Percentiles rank a stretch among this genome's conserved stretches.
Conservation (phyloP, 2,113 vertebrate genomes). For the Hippocampus comes region DNA sequence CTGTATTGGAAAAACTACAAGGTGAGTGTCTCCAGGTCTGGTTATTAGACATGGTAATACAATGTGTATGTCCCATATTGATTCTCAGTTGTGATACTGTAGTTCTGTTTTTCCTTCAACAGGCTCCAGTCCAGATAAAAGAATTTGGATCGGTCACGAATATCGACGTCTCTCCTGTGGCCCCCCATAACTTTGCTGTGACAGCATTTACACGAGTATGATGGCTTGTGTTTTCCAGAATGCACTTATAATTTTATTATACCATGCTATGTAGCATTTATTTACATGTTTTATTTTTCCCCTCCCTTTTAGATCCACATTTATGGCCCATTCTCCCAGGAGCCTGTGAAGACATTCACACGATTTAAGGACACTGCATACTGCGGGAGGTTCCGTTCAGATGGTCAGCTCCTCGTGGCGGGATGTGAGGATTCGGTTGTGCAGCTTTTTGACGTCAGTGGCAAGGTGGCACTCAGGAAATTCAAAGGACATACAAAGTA, state of each 20-base stretch:
- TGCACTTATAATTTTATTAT: not conserved
- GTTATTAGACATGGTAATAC: not conserved
- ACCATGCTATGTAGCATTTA: not conserved
- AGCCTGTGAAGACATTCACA: constrained; percentile 87
- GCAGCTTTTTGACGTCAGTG: constrained; percentile 83
- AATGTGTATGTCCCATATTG: not conserved
- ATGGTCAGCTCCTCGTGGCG: constrained; percentile 86
- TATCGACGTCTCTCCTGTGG: constrained; percentile 84
- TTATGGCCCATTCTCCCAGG: constrained; percentile 88
- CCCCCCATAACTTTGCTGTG: constrained; percentile 89
- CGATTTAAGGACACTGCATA: constrained; percentile 89
- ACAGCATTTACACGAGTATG: constrained; percentile 93
- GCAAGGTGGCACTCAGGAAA: constrained; percentile 83
- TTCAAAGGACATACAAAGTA: constrained; percentile 91
- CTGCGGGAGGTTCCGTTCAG: constrained; percentile 83
- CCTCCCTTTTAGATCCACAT: constrained; percentile 81
- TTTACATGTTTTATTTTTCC: not conserved
- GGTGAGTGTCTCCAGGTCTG: constrained; percentile 55
- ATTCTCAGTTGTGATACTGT: constrained; percentile 1
- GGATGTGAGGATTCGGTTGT: constrained; percentile 86
- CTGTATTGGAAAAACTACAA: constrained; percentile 93
- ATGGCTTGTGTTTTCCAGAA: not conserved
- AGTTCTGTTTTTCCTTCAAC: constrained; percentile 13
- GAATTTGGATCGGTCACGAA: constrained; percentile 90
- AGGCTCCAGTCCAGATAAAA: constrained; percentile 94